These are phyloP conservation scores for Neuroterus valhalla DNA, from an alignment of 1,140 invertebrate species.

Conservation along the genomic window DNA sequence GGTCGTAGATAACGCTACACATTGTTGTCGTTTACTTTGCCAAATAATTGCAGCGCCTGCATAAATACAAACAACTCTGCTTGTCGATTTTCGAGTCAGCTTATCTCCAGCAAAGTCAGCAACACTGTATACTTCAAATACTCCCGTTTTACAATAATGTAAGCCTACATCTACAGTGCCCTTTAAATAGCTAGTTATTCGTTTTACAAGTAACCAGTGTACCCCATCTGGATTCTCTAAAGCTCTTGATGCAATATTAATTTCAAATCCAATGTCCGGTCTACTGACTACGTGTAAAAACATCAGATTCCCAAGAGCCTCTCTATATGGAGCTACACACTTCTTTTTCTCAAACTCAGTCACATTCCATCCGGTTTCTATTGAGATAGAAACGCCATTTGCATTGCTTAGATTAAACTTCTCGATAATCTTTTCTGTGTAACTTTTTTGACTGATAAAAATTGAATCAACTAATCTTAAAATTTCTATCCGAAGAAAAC, in stretches of 20 bases:
- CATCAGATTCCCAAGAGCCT: slow-evolving; percentile 51
- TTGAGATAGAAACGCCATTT: slow-evolving; percentile 44
- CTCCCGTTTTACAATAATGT: not conserved
- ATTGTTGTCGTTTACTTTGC: slow-evolving; percentile 67
- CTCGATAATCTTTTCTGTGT: no score
- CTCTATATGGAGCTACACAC: slow-evolving; percentile 27
- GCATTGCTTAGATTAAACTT: slow-evolving; percentile 31
- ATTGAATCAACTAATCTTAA: no score
- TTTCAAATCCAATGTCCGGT: slow-evolving; percentile 65
- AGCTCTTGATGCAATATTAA: slow-evolving; percentile 59
- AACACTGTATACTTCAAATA: slow-evolving; percentile 53
- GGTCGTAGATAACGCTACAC: slow-evolving; percentile 72
- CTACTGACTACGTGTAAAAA: no score
- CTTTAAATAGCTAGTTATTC: slow-evolving; percentile 59
- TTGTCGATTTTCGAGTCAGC: slow-evolving; percentile 60
- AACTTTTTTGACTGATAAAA: no score
- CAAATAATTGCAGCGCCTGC: slow-evolving; percentile 63
- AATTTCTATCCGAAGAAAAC: no score
- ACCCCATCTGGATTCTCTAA: slow-evolving; percentile 50
- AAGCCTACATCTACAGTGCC: slow-evolving; percentile 41
- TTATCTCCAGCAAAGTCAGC: slow-evolving; percentile 67
- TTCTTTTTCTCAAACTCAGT: no score
- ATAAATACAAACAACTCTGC: slow-evolving; percentile 61
- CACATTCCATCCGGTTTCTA: no score
- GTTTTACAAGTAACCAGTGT: slow-evolving; percentile 63